Conservation (phyloP, 2,888 invertebrate species). For the Pediacus dermestoides region DNA sequence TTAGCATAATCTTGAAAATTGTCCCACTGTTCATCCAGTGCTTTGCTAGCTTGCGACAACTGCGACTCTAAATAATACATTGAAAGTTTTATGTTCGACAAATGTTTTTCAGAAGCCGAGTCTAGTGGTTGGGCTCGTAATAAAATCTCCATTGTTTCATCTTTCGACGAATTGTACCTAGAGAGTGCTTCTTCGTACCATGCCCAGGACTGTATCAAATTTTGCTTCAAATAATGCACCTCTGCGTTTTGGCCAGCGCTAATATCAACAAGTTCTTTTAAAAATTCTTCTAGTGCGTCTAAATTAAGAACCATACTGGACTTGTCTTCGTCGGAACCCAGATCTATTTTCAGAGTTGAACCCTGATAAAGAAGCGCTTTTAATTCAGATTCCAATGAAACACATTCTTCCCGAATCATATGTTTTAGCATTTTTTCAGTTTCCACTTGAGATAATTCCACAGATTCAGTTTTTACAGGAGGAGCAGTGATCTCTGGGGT, state of each 20-base stretch:
- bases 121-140: constrained; percentile 54
- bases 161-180: constrained; percentile 46
- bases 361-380: constrained; percentile 58
- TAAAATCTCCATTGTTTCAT: constrained; percentile 40
- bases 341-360: constrained; percentile 52
- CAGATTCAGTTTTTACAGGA: constrained; percentile 7
- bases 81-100: constrained; percentile 66
- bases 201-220: constrained; percentile 55
- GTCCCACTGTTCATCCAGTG: constrained; percentile 75
- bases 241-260: constrained; percentile 59
- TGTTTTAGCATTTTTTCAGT: constrained; percentile 51
- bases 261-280: constrained; percentile 60
- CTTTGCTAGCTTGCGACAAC: constrained; percentile 65
- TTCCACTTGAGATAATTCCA: constrained; percentile 34
- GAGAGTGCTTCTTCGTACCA: constrained; percentile 58
- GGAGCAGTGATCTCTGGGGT: constrained; percentile 8
- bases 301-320: constrained; percentile 53
- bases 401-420: constrained; percentile 63
- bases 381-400: constrained; percentile 63
- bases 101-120: constrained; percentile 63
- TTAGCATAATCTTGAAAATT: constrained; percentile 54
- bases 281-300: constrained; percentile 57
- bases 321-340: constrained; percentile 59
- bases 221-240: constrained; percentile 52
- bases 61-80: constrained; percentile 73